Conservation (phyloP, 1,140 invertebrate species). For the Tetraneura akinire region DNA sequence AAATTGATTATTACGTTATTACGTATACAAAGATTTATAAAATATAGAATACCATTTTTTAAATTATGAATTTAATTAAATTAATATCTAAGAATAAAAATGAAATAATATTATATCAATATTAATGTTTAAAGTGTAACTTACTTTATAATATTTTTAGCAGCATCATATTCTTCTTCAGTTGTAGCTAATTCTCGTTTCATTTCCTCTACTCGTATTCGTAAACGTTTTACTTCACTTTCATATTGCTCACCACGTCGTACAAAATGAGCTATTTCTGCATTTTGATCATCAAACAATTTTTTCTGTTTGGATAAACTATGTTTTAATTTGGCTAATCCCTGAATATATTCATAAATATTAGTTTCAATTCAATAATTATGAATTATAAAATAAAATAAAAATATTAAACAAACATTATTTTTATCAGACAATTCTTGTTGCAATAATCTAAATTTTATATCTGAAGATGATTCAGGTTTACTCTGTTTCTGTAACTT, state of each 20-base stretch:
- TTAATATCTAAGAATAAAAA: too few species aligned
- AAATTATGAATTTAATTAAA: too few species aligned
- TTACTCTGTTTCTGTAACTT: slow-evolving; percentile 69
- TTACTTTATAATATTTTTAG: slow-evolving; percentile 65
- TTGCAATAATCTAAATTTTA: slow-evolving; percentile 71
- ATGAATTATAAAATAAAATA: too few species aligned
- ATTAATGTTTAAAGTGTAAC: neutral
- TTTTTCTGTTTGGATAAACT: slow-evolving; percentile 78
- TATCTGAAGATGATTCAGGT: slow-evolving; percentile 65
- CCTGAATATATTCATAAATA: slow-evolving; percentile 60
- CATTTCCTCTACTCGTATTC: slow-evolving; percentile 76
- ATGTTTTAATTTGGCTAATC: slow-evolving; percentile 75
- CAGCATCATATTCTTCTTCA: slow-evolving; percentile 78
- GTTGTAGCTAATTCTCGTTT: slow-evolving; percentile 76
- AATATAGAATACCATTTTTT: too few species aligned
- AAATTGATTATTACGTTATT: neutral
- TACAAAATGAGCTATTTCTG: slow-evolving; percentile 76
- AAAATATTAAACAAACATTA: slow-evolving; percentile 62
- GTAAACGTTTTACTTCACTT: slow-evolving; percentile 76
- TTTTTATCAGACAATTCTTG: slow-evolving; percentile 73
- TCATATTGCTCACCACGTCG: slow-evolving; percentile 82
- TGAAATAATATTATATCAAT: too few species aligned
- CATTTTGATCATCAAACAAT: slow-evolving; percentile 73
- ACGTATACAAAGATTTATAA: neutral
- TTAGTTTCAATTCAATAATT: neutral